These are phyloP conservation scores for Lerema accius DNA, from an alignment of 1,140 invertebrate genomes.

Conservation along the genomic window DNA sequence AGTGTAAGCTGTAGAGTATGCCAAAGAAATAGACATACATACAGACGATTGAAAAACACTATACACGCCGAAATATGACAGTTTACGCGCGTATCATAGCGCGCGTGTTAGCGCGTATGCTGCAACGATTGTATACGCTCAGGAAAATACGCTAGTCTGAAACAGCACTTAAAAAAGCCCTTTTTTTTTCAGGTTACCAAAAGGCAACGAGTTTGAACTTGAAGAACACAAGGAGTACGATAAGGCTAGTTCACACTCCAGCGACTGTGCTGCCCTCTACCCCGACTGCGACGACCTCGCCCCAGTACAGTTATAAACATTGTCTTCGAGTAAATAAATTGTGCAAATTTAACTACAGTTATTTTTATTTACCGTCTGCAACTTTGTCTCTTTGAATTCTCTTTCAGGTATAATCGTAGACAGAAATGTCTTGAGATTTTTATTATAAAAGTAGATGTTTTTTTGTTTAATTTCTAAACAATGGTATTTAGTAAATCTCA, in stretches of 20 bases:
- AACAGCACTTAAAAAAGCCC: too few species aligned
- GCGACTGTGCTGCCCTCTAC: constrained; percentile 47
- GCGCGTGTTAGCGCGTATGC: too few species aligned
- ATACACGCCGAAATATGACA: too few species aligned
- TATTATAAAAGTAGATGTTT: too few species aligned
- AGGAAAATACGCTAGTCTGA: too few species aligned
- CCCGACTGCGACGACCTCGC: constrained; percentile 45
- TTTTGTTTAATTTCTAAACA: too few species aligned
- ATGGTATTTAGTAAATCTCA: too few species aligned
- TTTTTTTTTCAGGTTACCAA: constrained; percentile 62
- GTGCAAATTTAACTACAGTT: constrained; percentile 14
- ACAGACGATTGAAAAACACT: too few species aligned
- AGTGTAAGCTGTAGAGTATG: too few species aligned
- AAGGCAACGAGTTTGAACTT: constrained; percentile 48
- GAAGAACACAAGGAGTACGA: constrained; percentile 63
- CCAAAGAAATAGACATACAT: too few species aligned
- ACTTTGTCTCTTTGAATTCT: constrained; percentile 4
- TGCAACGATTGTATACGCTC: too few species aligned
- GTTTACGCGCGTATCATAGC: too few species aligned
- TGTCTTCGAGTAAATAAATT: constrained; percentile 10
- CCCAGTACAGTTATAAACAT: constrained; percentile 14
- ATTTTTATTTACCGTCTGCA: constrained; percentile 7
- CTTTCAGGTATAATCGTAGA: constrained; percentile 1
- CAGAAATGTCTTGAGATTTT: constrained; percentile 5
- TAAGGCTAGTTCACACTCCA: constrained; percentile 46